phyloP scores from a whole-genome alignment of 2,888 invertebrate genomes.

The Arge pagana region DNA sequence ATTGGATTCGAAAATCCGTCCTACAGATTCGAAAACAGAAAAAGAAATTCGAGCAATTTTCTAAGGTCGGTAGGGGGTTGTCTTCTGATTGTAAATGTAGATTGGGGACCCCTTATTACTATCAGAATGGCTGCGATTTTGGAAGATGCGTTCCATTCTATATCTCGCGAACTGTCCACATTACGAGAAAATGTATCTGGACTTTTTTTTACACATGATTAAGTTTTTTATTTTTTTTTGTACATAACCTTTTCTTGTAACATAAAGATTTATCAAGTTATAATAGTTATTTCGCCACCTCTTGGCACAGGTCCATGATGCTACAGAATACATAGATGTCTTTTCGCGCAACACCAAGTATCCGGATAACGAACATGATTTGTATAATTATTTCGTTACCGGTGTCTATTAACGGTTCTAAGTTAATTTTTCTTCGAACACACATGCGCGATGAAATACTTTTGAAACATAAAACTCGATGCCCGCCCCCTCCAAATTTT shows the following conservation, averaged over 20 bases:
- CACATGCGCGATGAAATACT: conserved; percentile 16
- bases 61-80: too few relatives aligned
- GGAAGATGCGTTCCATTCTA: too few relatives aligned
- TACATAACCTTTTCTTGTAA: neutral
- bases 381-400: conserved; percentile 21
- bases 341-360: conserved; percentile 34
- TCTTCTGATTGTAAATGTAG: too few relatives aligned
- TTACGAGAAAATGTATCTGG: neutral
- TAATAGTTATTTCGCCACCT: conserved; percentile 28
- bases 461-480: conserved; percentile 27
- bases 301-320: conserved; percentile 33
- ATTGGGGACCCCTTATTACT: too few relatives aligned
- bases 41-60: too few relatives aligned
- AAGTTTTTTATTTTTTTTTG: neutral
- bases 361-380: conserved; percentile 33
- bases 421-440: conserved; percentile 20
- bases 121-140: too few relatives aligned
- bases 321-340: conserved; percentile 38
- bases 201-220: neutral
- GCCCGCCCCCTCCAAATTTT: too few relatives aligned
- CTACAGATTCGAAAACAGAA: too few relatives aligned
- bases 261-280: too few relatives aligned
- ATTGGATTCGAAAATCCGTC: too few relatives aligned
- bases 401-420: conserved; percentile 22
- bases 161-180: too few relatives aligned